Evolutionary conservation across 1,140 invertebrate genomes (phyloP).

Genomic region (Lasioglossum baleicum): DNA sequence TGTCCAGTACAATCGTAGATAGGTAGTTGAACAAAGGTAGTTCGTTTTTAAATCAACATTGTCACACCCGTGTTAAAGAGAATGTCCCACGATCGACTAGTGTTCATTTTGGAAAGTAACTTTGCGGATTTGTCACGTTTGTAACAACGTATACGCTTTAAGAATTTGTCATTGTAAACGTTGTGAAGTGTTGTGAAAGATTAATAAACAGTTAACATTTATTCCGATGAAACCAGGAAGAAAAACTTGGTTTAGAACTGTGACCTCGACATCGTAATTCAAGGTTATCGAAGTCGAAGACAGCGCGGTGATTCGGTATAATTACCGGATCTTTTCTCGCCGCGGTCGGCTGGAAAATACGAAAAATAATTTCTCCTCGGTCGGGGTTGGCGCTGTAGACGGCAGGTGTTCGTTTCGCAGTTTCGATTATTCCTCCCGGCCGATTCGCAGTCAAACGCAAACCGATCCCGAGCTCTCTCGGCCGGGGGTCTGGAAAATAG

Average conservation of each 20-base stretch:
- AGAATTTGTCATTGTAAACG: neutral
- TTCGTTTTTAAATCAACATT: neutral
- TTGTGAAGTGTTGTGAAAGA: neutral
- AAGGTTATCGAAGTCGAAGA: no score
- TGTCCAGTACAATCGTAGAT: neutral
- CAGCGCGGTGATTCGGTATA: neutral
- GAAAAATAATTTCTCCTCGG: neutral
- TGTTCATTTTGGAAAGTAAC: neutral
- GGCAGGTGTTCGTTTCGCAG: constrained; percentile 8
- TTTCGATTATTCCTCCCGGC: neutral
- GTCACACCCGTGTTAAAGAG: neutral
- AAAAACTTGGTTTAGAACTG: no score
- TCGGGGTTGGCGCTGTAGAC: neutral
- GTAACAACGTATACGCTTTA: neutral
- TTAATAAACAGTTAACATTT: no score
- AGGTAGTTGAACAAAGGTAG: neutral
- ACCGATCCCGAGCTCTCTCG: neutral
- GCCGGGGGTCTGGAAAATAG: constrained; percentile 39
- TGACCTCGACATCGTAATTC: no score
- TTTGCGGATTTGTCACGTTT: neutral
- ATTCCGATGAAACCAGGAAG: no score
- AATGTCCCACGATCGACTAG: neutral
- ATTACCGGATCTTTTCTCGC: neutral
- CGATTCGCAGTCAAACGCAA: constrained; percentile 22
- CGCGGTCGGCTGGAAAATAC: neutral